Base-by-base conservation (phyloP, 2,113 vertebrate species). In the Vombatus ursinus region DNA sequence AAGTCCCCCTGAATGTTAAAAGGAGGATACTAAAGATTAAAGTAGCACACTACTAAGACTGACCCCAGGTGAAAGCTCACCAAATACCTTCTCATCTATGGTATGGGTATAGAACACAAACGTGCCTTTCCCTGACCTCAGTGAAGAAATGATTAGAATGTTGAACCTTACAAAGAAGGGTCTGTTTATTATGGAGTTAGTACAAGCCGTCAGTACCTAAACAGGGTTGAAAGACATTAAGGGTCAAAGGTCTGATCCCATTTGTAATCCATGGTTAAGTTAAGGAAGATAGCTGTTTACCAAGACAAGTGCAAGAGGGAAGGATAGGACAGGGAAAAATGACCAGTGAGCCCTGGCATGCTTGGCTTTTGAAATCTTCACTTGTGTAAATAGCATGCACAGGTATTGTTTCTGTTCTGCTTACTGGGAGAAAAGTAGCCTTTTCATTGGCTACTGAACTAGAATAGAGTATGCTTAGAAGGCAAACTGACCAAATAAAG, bases 161-260 rank as follows among this genome's bases (percentile, higher is more conserved):
- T n/a, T 49, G 48, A 90, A 28, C 25, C 53, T 24, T 89, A 24
- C 53, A 96, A 92, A 77, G 96, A 93, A 54, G 84, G 91, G 51
- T 93, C 31, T 95, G 8, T 84, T 84, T 48, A 8, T 24, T 50
- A 23, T 93, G 7, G 53, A 94, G 84, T 89, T n/a, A n/a, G n/a
- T n/a, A n/a, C n/a, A 92, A 93, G 77, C 1, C 0, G 1, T 96
- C 77, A 51, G 12, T 61, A 19, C 52, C 16, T 89, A 8, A 92
- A 44, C 52, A 26, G 48, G 10, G 84, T 52, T 68, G 3, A 84
- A 93, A 92, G 25, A 19, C 23, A 47, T 48, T 90, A 89, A 47
- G 26, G 93, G 57, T 51, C 92, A 96, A 93, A 94, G 61, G 93
- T 47, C 51, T 96, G 23, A 57, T 52, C 61, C 90, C 93, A 92